Base-by-base conservation (phyloP, 2,888 invertebrate genomes). In the Lumbricus terrestris region DNA sequence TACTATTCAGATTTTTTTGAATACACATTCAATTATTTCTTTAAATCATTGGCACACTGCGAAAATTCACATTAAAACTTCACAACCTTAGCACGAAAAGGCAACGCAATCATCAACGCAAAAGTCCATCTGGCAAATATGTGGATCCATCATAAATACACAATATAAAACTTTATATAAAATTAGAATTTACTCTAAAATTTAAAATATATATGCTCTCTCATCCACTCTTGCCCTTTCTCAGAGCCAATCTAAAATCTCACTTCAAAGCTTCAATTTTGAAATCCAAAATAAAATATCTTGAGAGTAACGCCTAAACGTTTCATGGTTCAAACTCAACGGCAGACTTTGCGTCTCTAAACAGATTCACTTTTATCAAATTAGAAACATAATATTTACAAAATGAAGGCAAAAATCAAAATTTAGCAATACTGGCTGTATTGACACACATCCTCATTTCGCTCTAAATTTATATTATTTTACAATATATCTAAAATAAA, bases 351-450 rank as follows among this genome's bases (percentile, higher is more conserved):
- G 54, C n/a, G n/a, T 6, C n/a, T n/a, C n/a, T 69, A 16, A 69
- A 69, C 69, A 69, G 69, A 69, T 69, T 69, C 69, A 8, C 69
- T 69, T 69, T 69, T n/a, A 69, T n/a, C n/a, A n/a, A 69, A 69
- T 69, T n/a, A 69, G 69, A 69, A 69, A 69, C 69, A 69, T n/a
- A 69, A 69, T 69, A 69, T 69, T 69, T 69, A 69, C 69, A 69
- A 69, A n/a, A 69, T 69, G 69, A 69, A 5, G 69, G 69, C 29
- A 69, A 69, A n/a, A 69, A 69, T 69, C 69, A 69, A 69, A n/a
- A 69, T 69, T 69, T 69, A 29, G 69, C 69, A 69, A 69, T 69
- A 69, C 69, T 69, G 69, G 69, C n/a, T n/a, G 69, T 69, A 69
- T 69, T 69, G 69, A 11, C 69, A n/a, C n/a, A n/a, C n/a, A n/a